These are phyloP conservation scores for Oceanodroma leucorhoa DNA, from an alignment of 2,797 vertebrate genomes.

Conservation along the genomic window DNA sequence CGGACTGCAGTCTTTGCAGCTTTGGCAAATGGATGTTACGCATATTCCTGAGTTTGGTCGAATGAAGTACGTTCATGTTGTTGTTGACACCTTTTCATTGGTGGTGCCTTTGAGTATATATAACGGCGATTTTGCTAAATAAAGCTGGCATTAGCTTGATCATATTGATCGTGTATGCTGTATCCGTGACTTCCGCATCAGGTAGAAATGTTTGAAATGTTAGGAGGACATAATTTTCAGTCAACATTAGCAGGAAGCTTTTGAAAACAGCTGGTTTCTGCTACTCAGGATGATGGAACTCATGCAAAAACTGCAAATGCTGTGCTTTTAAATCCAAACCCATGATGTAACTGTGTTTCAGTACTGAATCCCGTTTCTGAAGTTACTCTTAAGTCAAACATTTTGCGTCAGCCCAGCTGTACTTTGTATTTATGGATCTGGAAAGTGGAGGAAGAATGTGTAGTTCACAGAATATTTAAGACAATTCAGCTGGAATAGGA, in stretches of 20 bases:
- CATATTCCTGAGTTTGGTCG: too few relatives aligned
- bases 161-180: too few relatives aligned
- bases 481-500: background rate
- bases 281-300: background rate
- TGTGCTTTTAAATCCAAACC: background rate
- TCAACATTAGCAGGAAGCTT: background rate
- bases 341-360: background rate
- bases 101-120: too few relatives aligned
- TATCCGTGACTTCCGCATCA: too few relatives aligned
- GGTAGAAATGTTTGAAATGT: background rate
- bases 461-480: background rate
- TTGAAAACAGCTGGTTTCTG: background rate
- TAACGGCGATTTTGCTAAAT: too few relatives aligned
- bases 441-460: background rate
- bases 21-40: too few relatives aligned
- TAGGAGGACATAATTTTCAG: background rate
- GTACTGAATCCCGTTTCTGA: background rate
- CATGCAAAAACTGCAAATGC: background rate
- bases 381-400: background rate
- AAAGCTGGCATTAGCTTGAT: too few relatives aligned
- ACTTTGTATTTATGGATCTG: background rate
- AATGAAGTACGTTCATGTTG: too few relatives aligned
- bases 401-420: background rate
- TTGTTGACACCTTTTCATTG: too few relatives aligned
- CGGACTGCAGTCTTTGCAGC: too few relatives aligned